Evolutionary conservation across 2,797 vertebrate genomes (phyloP).

Genomic region (Thamnophis elegans): DNA sequence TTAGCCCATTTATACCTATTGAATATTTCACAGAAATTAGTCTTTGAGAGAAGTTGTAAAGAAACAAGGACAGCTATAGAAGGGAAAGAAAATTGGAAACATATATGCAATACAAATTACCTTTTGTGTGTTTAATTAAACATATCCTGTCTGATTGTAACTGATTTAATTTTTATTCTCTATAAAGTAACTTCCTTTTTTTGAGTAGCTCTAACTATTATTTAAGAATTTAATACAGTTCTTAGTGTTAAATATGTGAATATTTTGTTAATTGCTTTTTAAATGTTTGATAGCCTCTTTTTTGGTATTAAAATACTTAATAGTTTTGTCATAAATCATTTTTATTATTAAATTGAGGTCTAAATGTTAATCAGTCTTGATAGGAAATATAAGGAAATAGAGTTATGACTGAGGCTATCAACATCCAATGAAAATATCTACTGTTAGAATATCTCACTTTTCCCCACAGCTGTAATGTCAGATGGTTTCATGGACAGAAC

Average conservation of each 20-base stretch:
- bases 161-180: not conserved
- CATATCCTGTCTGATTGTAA: not conserved
- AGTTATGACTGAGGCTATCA: not conserved
- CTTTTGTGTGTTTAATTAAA: not conserved
- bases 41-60: not conserved
- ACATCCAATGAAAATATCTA: not conserved
- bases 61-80: not conserved
- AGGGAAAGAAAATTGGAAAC: not conserved
- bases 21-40: conserved; percentile 6
- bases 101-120: not conserved
- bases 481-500: not conserved
- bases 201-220: not conserved
- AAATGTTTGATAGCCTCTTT: conserved; percentile 25
- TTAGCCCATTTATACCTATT: conserved; percentile 21
- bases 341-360: not conserved
- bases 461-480: not conserved
- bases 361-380: conserved; percentile 2
- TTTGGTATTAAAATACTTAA: not conserved
- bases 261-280: not conserved
- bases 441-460: not conserved
- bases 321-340: conserved; percentile 19
- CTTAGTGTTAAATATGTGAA: conserved; percentile 22
- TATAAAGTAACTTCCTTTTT: not conserved
- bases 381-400: not conserved
- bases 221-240: not conserved